phyloP scores from a whole-genome alignment of 2,888 invertebrate species.

The Microlaimidae sp. region DNA sequence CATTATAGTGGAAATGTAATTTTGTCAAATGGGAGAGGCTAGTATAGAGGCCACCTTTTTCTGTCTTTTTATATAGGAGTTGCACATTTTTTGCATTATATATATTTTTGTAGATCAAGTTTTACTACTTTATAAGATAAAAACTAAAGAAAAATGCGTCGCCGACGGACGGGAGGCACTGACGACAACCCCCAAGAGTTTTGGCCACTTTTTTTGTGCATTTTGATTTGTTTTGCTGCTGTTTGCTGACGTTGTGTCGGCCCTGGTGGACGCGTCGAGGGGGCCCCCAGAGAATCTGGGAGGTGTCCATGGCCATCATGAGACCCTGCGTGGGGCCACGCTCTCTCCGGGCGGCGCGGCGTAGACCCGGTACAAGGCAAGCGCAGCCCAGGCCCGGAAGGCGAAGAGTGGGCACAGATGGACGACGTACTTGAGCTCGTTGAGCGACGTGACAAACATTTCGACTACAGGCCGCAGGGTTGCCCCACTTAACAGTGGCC shows the following conservation, averaged over 20 bases:
- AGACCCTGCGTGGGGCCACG: slow-evolving; percentile 30
- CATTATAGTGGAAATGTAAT: too few species aligned
- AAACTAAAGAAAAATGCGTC: slow-evolving; percentile 48
- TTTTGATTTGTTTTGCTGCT: slow-evolving; percentile 32
- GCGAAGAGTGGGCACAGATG: slow-evolving; percentile 33
- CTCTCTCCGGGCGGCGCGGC: slow-evolving; percentile 24
- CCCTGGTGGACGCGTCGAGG: slow-evolving; percentile 33
- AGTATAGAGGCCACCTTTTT: too few species aligned
- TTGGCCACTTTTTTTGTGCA: slow-evolving; percentile 44
- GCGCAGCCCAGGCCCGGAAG: too few species aligned
- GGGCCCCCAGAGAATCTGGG: slow-evolving; percentile 24
- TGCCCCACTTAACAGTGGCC: slow-evolving; percentile 28
- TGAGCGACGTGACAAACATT: not conserved
- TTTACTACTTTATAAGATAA: slow-evolving; percentile 44
- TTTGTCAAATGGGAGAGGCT: too few species aligned
- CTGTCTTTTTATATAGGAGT: too few species aligned
- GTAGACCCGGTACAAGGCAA: slow-evolving; percentile 30
- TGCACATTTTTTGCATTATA: too few species aligned
- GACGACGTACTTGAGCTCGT: slow-evolving; percentile 10
- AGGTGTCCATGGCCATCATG: slow-evolving; percentile 32
- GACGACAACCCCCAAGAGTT: slow-evolving; percentile 46
- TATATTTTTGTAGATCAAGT: too few species aligned
- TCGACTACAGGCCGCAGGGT: too few species aligned
- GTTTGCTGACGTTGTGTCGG: slow-evolving; percentile 20
- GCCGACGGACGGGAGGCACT: slow-evolving; percentile 46